Conservation (phyloP, 2,888 invertebrate species). For the Linnaemya vulpina region DNA sequence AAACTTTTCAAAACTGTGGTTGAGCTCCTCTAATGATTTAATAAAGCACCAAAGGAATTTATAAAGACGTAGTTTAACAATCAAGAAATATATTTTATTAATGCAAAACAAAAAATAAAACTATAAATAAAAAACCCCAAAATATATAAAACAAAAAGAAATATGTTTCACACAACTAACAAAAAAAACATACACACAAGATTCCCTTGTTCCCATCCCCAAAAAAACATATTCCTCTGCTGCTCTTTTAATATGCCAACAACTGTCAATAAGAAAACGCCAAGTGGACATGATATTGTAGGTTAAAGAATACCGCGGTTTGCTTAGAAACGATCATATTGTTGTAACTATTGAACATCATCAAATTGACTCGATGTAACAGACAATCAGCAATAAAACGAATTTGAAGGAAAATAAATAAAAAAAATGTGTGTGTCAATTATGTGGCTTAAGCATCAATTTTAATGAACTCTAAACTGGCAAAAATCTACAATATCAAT, state of each 20-base stretch:
- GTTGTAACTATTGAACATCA: slow-evolving; percentile 50
- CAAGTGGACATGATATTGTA: slow-evolving; percentile 42
- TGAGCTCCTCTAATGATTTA: too few species aligned
- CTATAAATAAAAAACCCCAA: not conserved
- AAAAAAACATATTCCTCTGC: not conserved
- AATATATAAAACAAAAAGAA: not conserved
- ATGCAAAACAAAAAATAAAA: too few species aligned
- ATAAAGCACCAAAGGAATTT: too few species aligned
- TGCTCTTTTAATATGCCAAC: slow-evolving; percentile 35
- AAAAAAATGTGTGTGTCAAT: slow-evolving; percentile 73
- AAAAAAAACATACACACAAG: not conserved
- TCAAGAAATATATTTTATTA: too few species aligned
- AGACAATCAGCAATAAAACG: slow-evolving; percentile 63
- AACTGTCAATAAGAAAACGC: slow-evolving; percentile 49
- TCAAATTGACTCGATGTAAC: slow-evolving; percentile 54
- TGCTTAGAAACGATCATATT: slow-evolving; percentile 16
- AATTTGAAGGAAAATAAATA: too few species aligned
- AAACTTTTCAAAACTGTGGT: too few species aligned
- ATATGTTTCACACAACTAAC: too few species aligned
- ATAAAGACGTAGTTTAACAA: too few species aligned
- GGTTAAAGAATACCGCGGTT: slow-evolving; percentile 1
- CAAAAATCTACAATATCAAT: slow-evolving; percentile 38
- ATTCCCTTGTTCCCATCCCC: slow-evolving; percentile 20
- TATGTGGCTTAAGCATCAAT: slow-evolving; percentile 73
- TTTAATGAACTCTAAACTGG: slow-evolving; percentile 74